phyloP scores from a whole-genome alignment of 2,797 vertebrate species.

The Pitangus sulphuratus region DNA sequence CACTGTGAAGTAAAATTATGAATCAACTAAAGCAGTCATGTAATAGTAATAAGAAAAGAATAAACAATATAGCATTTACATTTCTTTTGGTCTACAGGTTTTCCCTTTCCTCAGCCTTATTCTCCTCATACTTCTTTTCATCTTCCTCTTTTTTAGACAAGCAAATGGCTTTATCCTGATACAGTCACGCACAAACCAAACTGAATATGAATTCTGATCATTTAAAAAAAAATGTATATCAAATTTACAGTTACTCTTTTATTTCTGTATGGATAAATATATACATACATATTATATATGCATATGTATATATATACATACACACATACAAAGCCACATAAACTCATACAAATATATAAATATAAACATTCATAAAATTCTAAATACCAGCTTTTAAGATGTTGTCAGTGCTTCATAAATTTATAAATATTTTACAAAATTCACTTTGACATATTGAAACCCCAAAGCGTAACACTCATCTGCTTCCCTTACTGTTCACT shows the following conservation, averaged over 20 bases:
- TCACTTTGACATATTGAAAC: slow-evolving; percentile 1
- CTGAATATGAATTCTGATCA: neutral
- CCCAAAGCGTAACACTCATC: neutral
- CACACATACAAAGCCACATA: neutral
- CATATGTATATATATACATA: neutral
- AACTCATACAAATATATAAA: slow-evolving; percentile 8
- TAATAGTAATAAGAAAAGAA: neutral
- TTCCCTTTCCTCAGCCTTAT: neutral
- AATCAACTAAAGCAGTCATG: neutral
- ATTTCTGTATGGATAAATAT: slow-evolving; percentile 16
- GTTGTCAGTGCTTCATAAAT: slow-evolving; percentile 20
- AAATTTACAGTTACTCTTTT: neutral
- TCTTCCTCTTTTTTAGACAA: neutral
- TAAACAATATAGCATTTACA: neutral
- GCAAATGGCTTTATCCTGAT: neutral
- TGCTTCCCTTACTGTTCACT: neutral
- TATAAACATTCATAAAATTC: neutral
- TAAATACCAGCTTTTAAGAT: neutral
- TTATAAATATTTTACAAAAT: slow-evolving; percentile 44
- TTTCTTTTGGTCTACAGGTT: neutral
- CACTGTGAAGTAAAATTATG: neutral
- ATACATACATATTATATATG: neutral
- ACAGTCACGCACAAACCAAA: neutral
- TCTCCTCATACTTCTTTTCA: neutral
- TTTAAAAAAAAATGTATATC: neutral